Evolutionary conservation across 2,888 invertebrate species (phyloP), one percentile per base, ranked within the genome.

Genomic region (Steromphala cineraria): DNA sequence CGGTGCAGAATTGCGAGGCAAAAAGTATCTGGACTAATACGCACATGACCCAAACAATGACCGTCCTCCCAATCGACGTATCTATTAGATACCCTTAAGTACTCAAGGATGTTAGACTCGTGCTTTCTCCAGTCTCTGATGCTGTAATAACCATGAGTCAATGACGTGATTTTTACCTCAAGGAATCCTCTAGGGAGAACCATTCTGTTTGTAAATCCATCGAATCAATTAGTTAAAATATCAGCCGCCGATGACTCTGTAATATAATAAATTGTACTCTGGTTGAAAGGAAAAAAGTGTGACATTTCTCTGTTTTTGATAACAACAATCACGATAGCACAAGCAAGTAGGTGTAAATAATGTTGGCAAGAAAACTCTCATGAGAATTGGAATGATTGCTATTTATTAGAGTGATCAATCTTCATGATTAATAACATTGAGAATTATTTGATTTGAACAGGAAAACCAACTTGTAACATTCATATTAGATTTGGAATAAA

Each of bases 21-120:
- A 31, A 71, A 71, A 71, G 24, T 36, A 31, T 71, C 71, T 40
- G 17, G 3, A 71, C 40, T 71, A 71, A 71, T 40, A 15, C 71
- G 31, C 71, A 71, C 71, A 40, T 71, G 71, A 71, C 71, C 71
- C n/a, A 36, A 71, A 71, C 71, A 71, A 71, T 36, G 71, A 17
- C 2, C 17, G 1, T 71, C 71, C 15, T 31, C n/a, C 71, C 40
- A 15, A 71, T 71, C 40, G 36, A 71, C 31, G 17, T 71, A 36
- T 71, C 24, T 71, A 71, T 71, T 71, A 71, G 24, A 71, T 17
- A 71, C 40, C 71, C 36, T 71, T 10, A 36, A 40, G 71, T 36
- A 36, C 36, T 0, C 36, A 40, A 36, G 36, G 36, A 36, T 71
- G 71, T 71, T 19, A 4, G 13, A 19, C 36, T 40, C 40, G 36